These are phyloP conservation scores for Linnaemya vulpina DNA, from an alignment of 2,888 invertebrate species.

Conservation along the genomic window DNA sequence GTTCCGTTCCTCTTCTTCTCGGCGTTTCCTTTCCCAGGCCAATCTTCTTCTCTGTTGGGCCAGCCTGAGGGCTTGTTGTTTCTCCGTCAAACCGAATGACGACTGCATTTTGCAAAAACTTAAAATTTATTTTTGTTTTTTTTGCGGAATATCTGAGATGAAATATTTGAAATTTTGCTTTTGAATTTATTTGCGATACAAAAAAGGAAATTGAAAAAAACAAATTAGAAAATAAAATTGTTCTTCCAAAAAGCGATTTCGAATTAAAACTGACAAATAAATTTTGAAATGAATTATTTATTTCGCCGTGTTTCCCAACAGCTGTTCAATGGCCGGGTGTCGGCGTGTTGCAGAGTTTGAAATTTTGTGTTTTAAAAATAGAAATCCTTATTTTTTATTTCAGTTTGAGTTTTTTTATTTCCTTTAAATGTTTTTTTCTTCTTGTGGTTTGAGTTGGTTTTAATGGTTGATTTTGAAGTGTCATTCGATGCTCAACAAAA, in stretches of 20 bases:
- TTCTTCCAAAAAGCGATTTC: not conserved
- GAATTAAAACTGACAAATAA: slow-evolving; percentile 21
- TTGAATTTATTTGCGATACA: not conserved
- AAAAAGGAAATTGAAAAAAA: not conserved
- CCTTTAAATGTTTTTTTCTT: slow-evolving; percentile 35
- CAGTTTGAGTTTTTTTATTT: slow-evolving; percentile 23
- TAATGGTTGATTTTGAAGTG: slow-evolving; percentile 71
- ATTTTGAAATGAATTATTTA: slow-evolving; percentile 9
- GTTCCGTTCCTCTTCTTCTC: not conserved
- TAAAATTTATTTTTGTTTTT: not conserved
- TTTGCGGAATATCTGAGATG: no score
- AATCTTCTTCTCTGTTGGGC: slow-evolving; percentile 23
- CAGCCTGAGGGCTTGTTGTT: slow-evolving; percentile 11
- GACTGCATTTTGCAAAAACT: not conserved
- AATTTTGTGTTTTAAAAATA: slow-evolving; percentile 55
- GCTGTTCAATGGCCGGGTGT: slow-evolving; percentile 5
- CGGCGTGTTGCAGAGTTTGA: slow-evolving; percentile 22
- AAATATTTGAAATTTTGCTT: not conserved
- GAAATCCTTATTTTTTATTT: slow-evolving; percentile 35
- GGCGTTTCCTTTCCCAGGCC: slow-evolving; percentile 40
- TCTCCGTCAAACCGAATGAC: not conserved
- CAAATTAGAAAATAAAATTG: not conserved
- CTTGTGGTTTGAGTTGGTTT: slow-evolving; percentile 47
- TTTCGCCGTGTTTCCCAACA: not conserved
- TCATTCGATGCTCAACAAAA: slow-evolving; percentile 65